phyloP scores from a whole-genome alignment of 2,113 vertebrate species.

The Neolamprologus brichardi region DNA sequence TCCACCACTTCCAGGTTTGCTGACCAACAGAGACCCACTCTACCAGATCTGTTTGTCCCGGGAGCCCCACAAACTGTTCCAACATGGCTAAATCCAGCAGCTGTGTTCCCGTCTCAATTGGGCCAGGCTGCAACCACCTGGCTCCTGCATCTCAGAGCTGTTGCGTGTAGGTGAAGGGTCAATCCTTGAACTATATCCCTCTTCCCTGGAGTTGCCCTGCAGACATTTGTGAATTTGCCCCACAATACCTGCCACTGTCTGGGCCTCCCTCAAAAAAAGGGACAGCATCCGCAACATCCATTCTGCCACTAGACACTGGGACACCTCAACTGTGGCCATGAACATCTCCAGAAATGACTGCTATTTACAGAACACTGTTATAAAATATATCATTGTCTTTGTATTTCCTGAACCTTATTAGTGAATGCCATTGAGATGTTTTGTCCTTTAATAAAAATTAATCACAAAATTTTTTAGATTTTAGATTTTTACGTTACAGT shows the following conservation, averaged over 20 bases:
- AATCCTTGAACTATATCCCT: not conserved
- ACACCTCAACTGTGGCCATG: not conserved
- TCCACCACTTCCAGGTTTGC: not conserved
- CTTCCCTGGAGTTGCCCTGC: not conserved
- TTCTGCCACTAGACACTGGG: not conserved
- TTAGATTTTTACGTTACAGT: not conserved
- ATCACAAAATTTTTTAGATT: not conserved
- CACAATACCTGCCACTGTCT: not conserved
- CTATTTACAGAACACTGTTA: not conserved
- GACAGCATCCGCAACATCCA: not conserved
- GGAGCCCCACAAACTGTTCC: not conserved
- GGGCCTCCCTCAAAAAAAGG: not conserved
- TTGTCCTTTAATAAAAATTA: not conserved
- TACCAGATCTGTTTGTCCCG: not conserved
- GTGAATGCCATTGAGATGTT: not conserved
- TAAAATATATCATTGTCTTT: not conserved
- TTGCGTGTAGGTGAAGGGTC: not conserved
- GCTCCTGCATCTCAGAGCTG: not conserved
- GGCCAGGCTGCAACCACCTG: not conserved
- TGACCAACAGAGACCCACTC: not conserved
- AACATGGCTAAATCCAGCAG: not conserved
- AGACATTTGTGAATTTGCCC: not conserved
- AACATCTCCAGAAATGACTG: not conserved
- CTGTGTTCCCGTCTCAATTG: not conserved
- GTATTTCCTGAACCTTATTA: not conserved